phyloP scores from a whole-genome alignment of 2,113 vertebrate species.

The Origma solitaria region DNA sequence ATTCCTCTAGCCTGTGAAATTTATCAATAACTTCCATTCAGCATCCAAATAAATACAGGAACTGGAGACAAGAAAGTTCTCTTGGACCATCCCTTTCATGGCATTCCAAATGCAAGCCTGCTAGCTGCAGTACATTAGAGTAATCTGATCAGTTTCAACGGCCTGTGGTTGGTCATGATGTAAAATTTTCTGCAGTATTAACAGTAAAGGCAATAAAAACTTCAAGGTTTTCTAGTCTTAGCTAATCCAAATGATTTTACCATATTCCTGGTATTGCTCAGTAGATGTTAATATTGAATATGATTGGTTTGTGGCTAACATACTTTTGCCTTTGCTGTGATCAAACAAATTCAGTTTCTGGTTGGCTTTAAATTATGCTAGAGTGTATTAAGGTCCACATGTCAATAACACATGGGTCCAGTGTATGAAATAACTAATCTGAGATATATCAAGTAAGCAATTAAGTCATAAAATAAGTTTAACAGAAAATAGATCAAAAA shows the following conservation, averaged over 20 bases:
- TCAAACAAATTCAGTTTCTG: conserved; percentile 11
- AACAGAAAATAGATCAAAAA: not conserved
- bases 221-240: not conserved
- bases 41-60: not conserved
- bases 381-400: not conserved
- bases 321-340: not conserved
- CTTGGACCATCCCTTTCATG: not conserved
- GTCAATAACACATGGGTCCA: not conserved
- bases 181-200: conserved; percentile 2
- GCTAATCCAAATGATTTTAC: conserved; percentile 23
- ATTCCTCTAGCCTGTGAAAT: not conserved
- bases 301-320: not conserved
- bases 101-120: not conserved
- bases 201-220: conserved; percentile 21
- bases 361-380: not conserved
- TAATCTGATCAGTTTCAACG: not conserved
- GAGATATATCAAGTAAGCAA: not conserved
- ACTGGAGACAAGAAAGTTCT: not conserved
- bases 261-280: not conserved
- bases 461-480: not conserved
- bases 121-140: not conserved
- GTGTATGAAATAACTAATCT: not conserved
- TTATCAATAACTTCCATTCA: not conserved
- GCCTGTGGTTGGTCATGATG: not conserved
- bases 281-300: not conserved